phyloP scores from a whole-genome alignment of 2,113 vertebrate species.

The Lamprotornis superbus region DNA sequence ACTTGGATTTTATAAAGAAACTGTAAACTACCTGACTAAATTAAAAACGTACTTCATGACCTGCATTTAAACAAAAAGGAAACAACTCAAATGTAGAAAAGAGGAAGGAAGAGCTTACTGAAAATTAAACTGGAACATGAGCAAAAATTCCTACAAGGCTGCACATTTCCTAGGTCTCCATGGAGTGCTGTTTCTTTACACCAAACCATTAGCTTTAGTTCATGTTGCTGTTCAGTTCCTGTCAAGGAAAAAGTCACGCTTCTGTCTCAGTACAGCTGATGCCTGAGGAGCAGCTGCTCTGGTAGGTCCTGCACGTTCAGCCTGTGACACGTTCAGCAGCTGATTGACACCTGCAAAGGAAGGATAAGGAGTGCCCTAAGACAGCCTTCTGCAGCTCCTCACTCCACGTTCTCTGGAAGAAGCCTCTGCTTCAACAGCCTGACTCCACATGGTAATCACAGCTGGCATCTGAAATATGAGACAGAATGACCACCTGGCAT shows the following conservation, averaged over 20 bases:
- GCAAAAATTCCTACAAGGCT: neutral
- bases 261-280: neutral
- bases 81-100: neutral
- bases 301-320: neutral
- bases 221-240: neutral
- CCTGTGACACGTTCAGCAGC: neutral
- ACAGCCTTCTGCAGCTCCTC: neutral
- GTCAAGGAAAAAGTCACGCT: accelerated
- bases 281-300: neutral
- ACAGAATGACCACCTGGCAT: neutral
- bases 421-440: neutral
- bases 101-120: neutral
- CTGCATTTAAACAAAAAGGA: neutral
- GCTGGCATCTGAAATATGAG: neutral
- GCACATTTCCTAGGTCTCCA: neutral
- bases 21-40: neutral
- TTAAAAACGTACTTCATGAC: neutral
- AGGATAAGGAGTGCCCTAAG: neutral
- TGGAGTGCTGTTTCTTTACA: neutral
- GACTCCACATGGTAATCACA: accelerated
- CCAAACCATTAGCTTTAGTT: neutral
- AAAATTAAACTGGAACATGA: neutral
- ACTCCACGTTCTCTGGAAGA: neutral
- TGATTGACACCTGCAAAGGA: neutral
- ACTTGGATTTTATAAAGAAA: neutral